These are phyloP conservation scores for Gymnosoma rotundatum DNA, from an alignment of 2,888 invertebrate genomes.

Conservation along the genomic window DNA sequence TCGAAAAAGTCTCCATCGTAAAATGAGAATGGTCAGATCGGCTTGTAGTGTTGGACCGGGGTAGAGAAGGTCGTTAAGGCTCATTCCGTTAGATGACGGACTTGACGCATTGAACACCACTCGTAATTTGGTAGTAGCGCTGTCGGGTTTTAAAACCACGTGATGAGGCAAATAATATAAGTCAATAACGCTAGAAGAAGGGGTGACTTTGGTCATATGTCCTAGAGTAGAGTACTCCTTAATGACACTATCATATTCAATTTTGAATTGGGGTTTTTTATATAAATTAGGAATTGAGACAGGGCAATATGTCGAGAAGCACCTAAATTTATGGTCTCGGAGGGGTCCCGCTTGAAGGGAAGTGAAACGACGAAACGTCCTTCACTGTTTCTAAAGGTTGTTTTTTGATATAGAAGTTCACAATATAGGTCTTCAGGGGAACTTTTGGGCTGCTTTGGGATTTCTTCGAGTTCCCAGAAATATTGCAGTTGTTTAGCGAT, in stretches of 20 bases:
- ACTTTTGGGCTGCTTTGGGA: neutral
- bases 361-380: neutral
- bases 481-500: neutral
- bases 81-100: neutral
- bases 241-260: conserved; percentile 11
- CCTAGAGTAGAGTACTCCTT: neutral
- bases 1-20: conserved; percentile 9
- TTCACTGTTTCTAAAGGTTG: neutral
- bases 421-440: neutral
- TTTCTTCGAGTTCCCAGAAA: conserved; percentile 7
- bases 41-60: neutral
- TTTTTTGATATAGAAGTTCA: neutral
- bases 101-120: neutral
- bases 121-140: neutral
- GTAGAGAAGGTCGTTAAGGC: conserved; percentile 2
- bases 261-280: conserved; percentile 15
- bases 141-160: neutral
- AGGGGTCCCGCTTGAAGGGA: neutral
- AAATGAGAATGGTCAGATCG: conserved; percentile 5
- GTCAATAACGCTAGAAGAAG: neutral
- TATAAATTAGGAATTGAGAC: neutral
- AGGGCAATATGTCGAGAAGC: neutral
- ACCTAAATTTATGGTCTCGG: neutral
- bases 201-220: neutral
- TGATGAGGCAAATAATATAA: neutral